phyloP scores from a whole-genome alignment of 2,888 invertebrate species.

The Apeira syringaria region DNA sequence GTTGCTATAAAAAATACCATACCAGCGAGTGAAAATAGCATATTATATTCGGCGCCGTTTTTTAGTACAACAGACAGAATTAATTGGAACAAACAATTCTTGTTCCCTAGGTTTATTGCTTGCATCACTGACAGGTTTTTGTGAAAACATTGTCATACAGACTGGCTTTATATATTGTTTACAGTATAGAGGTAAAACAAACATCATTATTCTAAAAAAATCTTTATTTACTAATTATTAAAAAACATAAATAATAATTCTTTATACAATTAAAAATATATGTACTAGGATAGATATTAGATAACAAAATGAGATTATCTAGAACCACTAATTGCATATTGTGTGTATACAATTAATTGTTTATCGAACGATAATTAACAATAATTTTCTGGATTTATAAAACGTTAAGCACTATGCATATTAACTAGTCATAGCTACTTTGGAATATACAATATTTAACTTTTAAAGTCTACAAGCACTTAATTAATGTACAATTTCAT shows the following conservation, averaged over 20 bases:
- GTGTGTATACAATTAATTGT: neutral
- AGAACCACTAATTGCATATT: neutral
- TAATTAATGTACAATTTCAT: constrained; percentile 8
- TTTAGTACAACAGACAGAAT: too few species aligned
- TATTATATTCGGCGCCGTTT: too few species aligned
- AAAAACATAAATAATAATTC: constrained; percentile 18
- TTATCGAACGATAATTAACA: neutral
- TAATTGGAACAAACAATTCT: too few species aligned
- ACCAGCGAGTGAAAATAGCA: too few species aligned
- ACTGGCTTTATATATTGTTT: too few species aligned
- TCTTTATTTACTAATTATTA: constrained; percentile 18
- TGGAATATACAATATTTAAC: constrained; percentile 2
- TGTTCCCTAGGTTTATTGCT: too few species aligned
- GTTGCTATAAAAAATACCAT: too few species aligned
- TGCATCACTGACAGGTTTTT: too few species aligned
- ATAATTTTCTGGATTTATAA: neutral
- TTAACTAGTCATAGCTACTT: constrained; percentile 1
- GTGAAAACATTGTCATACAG: too few species aligned
- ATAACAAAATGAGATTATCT: constrained; percentile 19
- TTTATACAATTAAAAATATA: constrained; percentile 28
- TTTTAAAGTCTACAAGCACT: constrained; percentile 19
- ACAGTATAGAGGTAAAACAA: too few species aligned
- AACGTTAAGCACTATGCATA: constrained; percentile 3
- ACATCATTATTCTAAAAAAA: constrained; percentile 7
- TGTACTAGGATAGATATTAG: neutral